Conservation (phyloP, 1,140 invertebrate genomes). For the Microplitis demolitor region DNA sequence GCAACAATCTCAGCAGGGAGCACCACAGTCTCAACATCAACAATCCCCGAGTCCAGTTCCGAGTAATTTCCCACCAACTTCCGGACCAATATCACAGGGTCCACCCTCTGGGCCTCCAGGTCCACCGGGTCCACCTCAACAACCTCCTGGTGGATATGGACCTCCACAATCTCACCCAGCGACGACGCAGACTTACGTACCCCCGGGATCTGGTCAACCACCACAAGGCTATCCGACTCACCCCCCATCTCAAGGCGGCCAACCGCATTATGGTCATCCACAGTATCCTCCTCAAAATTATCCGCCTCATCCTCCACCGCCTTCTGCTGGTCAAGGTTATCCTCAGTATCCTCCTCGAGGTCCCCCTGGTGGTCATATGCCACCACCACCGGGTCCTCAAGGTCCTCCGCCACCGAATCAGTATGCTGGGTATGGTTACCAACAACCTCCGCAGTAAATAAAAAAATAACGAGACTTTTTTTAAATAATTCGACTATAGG, state of each 20-base stretch:
- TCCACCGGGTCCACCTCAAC: conserved; percentile 37
- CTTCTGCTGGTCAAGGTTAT: conserved; percentile 56
- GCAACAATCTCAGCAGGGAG: conserved; percentile 33
- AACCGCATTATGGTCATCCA: conserved; percentile 56
- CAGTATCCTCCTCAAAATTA: conserved; percentile 60
- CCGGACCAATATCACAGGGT: conserved; percentile 40
- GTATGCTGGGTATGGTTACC: conserved; percentile 58
- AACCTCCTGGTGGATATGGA: conserved; percentile 48
- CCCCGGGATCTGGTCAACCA: conserved; percentile 52
- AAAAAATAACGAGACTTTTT: conserved; percentile 7
- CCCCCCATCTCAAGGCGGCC: conserved; percentile 51
- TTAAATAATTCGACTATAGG: neutral
- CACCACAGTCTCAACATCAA: conserved; percentile 37
- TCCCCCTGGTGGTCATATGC: conserved; percentile 56
- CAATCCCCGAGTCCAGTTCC: conserved; percentile 56
- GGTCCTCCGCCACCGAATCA: conserved; percentile 59
- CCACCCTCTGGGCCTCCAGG: conserved; percentile 50
- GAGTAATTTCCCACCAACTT: conserved; percentile 56
- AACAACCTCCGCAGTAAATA: conserved; percentile 60
- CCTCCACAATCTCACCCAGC: conserved; percentile 54
- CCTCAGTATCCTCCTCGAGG: conserved; percentile 54
- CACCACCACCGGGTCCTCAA: conserved; percentile 59
- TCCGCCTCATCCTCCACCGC: conserved; percentile 56
- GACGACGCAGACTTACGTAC: conserved; percentile 57
- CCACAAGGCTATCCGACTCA: conserved; percentile 57